Conservation (phyloP, 64 coral and sea anemone species). For the Catalaphyllia jardinei region DNA sequence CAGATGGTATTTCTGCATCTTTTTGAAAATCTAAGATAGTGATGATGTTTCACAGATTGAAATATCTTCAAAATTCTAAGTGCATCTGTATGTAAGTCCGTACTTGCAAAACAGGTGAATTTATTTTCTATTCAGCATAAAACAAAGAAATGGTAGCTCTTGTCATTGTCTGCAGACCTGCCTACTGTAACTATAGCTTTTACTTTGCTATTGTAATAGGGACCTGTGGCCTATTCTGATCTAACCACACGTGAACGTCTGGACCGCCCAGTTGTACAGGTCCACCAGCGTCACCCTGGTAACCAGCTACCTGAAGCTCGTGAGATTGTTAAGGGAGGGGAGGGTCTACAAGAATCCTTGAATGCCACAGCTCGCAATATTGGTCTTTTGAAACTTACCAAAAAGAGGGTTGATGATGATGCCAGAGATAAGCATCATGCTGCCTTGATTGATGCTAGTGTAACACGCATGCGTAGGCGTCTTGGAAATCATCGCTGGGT, state of each 20-base stretch:
- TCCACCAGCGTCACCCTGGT: constrained; percentile 93
- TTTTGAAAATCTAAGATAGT: too few relatives aligned
- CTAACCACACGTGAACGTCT: constrained; percentile 90
- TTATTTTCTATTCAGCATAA: not conserved
- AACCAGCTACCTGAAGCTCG: constrained; percentile 95
- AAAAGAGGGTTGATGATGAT: constrained; percentile 83
- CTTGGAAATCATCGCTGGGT: constrained; percentile 93
- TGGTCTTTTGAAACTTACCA: constrained; percentile 89
- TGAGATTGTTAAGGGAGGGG: constrained; percentile 78
- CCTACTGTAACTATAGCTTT: too few relatives aligned
- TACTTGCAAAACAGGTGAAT: not conserved
- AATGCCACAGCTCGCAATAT: constrained; percentile 95
- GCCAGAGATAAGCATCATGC: constrained; percentile 89
- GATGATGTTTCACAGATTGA: too few relatives aligned
- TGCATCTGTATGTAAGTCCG: too few relatives aligned
- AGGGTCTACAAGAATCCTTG: constrained; percentile 86
- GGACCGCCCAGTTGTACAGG: constrained; percentile 83
- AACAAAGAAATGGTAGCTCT: too few relatives aligned
- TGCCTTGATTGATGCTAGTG: constrained; percentile 76
- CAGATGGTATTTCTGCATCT: too few relatives aligned
- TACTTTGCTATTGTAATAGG: constrained; percentile 36
- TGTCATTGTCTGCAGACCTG: too few relatives aligned
- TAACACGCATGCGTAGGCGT: constrained; percentile 83
- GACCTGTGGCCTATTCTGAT: constrained; percentile 99
- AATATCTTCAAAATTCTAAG: too few relatives aligned